Evolutionary conservation across 2,797 vertebrate genomes (phyloP), one percentile per base, ranked within the genome.

Genomic region (Pygocentrus nattereri): DNA sequence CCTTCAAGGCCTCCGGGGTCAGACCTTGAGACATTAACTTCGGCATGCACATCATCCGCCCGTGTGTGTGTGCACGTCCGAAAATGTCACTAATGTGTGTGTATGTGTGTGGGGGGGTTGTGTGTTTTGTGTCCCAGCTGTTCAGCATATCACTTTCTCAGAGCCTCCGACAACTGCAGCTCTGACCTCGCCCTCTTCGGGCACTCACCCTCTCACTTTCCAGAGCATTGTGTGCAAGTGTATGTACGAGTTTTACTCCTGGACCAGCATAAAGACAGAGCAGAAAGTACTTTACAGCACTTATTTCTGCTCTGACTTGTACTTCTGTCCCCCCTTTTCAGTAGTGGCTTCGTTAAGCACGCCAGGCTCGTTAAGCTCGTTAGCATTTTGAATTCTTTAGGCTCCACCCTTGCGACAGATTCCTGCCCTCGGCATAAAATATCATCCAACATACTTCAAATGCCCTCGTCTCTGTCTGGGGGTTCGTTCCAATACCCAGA

Each of bases 121-220:
- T 69, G 71, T 77, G 75, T 75, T 82, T 76, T 84, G 65, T 82
- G 41, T 41, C 78, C 82, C 85, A 86, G 83, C 78, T 86, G 85
- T 86, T 84, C 69, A 4, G 68, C 58, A 80, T 86, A 86, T 86
- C 80, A 70, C 83, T 86, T 86, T 85, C 85, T 83, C 79, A 78
- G 47, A 58, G 49, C 81, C 81, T 83, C 78, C 44, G 61, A 85
- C 83, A 86, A 84, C 85, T 86, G 85, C 67, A 71, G 77, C 70
- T 65, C 82, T 82, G 73, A 84, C 85, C 85, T 86, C 79, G 68
- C 79, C 85, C 78, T 69, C 69, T 71, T 27, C 21, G 68, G 64
- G 64, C 76, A 38, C 58, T 30, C 31, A 56, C 34, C 74, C 69
- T 86, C 80, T 85, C 83, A 49, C 80, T 85, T 82, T 86, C 83